These are phyloP conservation scores for Scolopax mira DNA, from an alignment of 2,113 vertebrate genomes.

Conservation along the genomic window DNA sequence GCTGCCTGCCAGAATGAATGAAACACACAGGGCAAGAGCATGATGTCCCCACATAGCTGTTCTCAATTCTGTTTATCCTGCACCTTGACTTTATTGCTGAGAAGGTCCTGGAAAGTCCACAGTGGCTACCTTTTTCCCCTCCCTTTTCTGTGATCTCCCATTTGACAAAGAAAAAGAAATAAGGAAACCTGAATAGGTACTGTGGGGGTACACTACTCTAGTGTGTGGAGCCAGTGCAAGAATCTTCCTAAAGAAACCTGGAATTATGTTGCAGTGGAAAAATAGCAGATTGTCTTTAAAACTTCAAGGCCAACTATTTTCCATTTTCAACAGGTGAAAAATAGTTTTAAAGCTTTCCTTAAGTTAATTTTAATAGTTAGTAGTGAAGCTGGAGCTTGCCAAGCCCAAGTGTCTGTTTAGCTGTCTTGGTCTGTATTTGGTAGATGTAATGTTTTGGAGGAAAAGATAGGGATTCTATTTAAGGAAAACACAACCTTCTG, in stretches of 20 bases:
- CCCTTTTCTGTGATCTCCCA: background rate
- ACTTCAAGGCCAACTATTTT: background rate
- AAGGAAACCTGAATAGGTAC: background rate
- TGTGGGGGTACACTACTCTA: background rate
- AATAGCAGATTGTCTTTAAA: background rate
- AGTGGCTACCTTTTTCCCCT: background rate
- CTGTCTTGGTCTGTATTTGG: background rate
- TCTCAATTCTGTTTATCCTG: background rate
- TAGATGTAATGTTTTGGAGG: background rate
- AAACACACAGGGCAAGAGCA: background rate
- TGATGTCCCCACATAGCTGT: background rate
- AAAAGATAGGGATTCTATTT: background rate
- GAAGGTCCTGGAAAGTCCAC: background rate
- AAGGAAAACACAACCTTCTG: background rate
- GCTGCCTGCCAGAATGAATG: background rate
- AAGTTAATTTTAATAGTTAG: slow-evolving; percentile 28
- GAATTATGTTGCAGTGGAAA: background rate
- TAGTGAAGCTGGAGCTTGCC: background rate
- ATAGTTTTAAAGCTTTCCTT: background rate
- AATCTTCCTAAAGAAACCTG: background rate
- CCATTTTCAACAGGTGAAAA: background rate
- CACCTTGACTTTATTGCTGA: background rate
- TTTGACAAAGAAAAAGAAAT: background rate
- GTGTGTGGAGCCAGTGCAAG: background rate
- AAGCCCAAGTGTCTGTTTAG: background rate